phyloP scores from a whole-genome alignment of 1,140 invertebrate species.

The Drosophila lacteicornis region DNA sequence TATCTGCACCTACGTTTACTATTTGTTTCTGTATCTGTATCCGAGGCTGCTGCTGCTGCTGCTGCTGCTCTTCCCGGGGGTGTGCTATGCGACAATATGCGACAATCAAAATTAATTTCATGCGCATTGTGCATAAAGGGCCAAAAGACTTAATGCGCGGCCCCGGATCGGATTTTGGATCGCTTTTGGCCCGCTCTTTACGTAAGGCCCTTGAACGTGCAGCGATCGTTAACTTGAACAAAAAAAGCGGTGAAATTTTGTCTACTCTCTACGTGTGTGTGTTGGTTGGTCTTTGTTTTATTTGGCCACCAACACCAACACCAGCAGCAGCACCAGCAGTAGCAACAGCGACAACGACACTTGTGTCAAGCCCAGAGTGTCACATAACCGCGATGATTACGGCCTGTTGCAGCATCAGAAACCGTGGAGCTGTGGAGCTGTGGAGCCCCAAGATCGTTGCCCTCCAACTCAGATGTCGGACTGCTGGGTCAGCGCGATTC shows the following conservation, averaged over 20 bases:
- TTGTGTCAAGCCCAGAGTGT: conserved; percentile 21
- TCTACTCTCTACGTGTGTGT: conserved; percentile 33
- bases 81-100: conserved; percentile 62
- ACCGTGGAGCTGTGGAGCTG: no score
- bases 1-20: background rate
- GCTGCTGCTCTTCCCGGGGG: conserved; percentile 18
- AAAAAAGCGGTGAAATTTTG: conserved; percentile 67
- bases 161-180: conserved; percentile 8
- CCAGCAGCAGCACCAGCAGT: background rate
- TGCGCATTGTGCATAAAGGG: conserved; percentile 63
- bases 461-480: background rate
- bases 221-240: conserved; percentile 64
- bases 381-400: conserved; percentile 7
- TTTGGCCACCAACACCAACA: background rate
- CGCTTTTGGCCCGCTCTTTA: conserved; percentile 46
- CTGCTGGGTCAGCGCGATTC: conserved; percentile 36
- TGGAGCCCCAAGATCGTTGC: background rate
- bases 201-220: conserved; percentile 80
- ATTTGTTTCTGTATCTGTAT: conserved; percentile 1
- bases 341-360: conserved; percentile 37
- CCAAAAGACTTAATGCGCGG: conserved; percentile 48
- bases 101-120: conserved; percentile 69
- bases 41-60: conserved; percentile 11
- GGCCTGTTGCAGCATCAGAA: conserved; percentile 9
- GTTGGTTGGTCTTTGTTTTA: conserved; percentile 15